Evolutionary conservation across 2,888 invertebrate genomes (phyloP), one percentile per base, ranked within the genome.

Genomic region (Leptinotarsa peninsularis): DNA sequence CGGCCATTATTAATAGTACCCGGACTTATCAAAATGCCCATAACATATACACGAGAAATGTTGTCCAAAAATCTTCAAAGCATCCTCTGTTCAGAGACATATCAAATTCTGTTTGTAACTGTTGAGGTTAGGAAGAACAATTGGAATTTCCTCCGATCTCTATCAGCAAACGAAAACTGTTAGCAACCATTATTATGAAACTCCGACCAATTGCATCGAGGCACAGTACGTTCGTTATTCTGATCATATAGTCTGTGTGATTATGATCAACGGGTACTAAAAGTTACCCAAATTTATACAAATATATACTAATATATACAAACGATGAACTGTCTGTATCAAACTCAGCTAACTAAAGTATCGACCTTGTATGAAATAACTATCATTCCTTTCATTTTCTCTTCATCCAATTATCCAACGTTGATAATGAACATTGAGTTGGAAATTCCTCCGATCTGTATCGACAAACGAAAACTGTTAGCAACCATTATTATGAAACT

Each of bases 391-490:
- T 43, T 10, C 10, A 43, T 43, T 52, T 23, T 58, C 15, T 58
- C 58, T 4, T 58, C 17, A 14, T 23, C 4, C 23, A 58, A 58
- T 58, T 58, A 58, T 58, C 58, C 58, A 58, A 58, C 21, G 21
- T 7, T 18, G 18, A 21, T 7, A 21, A 58, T 23, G 21, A 23
- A 21, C 21, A 58, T 21, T 58, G 4, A 21, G 15, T 58, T 23
- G 58, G 58, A 58, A 58, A 17, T 58, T 58, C 27, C 58, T 23
- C 21, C 23, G 58, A 58, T 58, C 14, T 15, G 2, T 58, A 58
- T 58, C 58, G 14, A 27, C 18, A 58, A 58, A 58, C 23, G 58
- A 58, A 58, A 58, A 58, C 58, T 58, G 58, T 58, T 58, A 58
- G 58, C 58, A 58, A 14, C 23, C 15, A 58, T 58, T 58, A 58